A percentile compares a stretch with the other conserved stretches of the same genome.
Conservation (phyloP, 1,140 invertebrate genomes). For the Trachelipus rathkii region DNA sequence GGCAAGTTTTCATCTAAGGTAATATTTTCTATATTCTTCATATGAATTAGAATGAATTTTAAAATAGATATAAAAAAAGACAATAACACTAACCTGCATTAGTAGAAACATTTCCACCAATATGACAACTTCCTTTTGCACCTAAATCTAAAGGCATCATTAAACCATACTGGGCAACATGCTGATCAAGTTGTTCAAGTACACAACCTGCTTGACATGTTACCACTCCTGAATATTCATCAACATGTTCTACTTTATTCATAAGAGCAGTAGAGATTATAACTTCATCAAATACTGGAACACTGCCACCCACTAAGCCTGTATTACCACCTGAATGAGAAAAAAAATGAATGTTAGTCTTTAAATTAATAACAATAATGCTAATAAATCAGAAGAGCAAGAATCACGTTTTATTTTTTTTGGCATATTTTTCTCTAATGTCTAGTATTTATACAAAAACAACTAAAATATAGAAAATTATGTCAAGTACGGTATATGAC, state of each 20-base stretch:
- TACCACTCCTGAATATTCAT: conserved; percentile 50
- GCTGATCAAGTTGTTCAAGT: conserved; percentile 76
- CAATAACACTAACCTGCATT: conserved; percentile 65
- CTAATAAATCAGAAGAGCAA: too few species aligned
- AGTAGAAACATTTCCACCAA: conserved; percentile 94
- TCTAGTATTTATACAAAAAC: too few species aligned
- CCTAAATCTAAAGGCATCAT: conserved; percentile 95
- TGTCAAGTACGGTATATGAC: too few species aligned
- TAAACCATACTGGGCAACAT: conserved; percentile 65
- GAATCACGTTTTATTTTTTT: too few species aligned
- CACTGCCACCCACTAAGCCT: conserved; percentile 84
- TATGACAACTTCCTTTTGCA: conserved; percentile 93
- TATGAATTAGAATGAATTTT: too few species aligned
- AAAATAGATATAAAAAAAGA: too few species aligned
- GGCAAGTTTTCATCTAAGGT: too few species aligned
- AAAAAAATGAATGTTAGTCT: neutral
- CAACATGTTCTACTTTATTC: conserved; percentile 65
- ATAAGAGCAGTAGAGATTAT: conserved; percentile 79
- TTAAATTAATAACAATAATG: too few species aligned
- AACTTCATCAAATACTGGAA: conserved; percentile 96
- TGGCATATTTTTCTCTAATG: too few species aligned
- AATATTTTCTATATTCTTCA: too few species aligned
- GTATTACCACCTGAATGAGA: conserved; percentile 69
- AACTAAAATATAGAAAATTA: too few species aligned
- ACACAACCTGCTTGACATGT: conserved; percentile 89